These are phyloP conservation scores for Psammodynastes pulverulentus DNA, from an alignment of 2,113 vertebrate genomes.

Conservation along the genomic window DNA sequence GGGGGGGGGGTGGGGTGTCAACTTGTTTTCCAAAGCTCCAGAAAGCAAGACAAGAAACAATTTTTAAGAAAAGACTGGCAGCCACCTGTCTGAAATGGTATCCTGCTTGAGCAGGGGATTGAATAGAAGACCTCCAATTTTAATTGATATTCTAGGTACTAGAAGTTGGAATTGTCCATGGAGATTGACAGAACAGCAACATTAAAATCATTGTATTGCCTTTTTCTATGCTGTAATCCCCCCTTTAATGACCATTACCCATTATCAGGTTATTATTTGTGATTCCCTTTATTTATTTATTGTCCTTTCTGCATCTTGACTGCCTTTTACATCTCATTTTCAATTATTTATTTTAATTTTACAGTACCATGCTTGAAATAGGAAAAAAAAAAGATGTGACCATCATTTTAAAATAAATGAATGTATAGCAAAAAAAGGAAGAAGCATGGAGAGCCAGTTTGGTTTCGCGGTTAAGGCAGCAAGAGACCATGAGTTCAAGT, in stretches of 20 bases:
- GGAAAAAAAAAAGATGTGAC: neutral
- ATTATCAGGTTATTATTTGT: neutral
- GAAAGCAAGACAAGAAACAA: neutral
- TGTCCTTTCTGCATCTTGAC: neutral
- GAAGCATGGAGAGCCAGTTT: too few relatives aligned
- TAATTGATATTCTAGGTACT: neutral
- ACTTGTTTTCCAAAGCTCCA: neutral
- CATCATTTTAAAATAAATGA: neutral
- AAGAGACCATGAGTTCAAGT: too few relatives aligned
- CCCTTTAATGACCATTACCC: neutral
- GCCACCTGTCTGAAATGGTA: too few relatives aligned
- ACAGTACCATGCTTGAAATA: neutral
- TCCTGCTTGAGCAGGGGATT: too few relatives aligned
- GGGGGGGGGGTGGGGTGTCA: neutral
- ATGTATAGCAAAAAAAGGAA: neutral
- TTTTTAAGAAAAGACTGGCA: too few relatives aligned
- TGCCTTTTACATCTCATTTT: neutral
- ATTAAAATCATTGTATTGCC: neutral
- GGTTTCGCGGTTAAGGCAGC: too few relatives aligned
- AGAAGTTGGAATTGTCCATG: neutral
- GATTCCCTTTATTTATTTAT: neutral
- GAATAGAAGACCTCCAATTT: too few relatives aligned
- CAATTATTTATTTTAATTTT: neutral
- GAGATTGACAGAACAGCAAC: neutral
- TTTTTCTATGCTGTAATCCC: neutral